Base-by-base conservation (phyloP, 37 sponge, comb jelly and placozoan species). In the Agelas oroides region DNA sequence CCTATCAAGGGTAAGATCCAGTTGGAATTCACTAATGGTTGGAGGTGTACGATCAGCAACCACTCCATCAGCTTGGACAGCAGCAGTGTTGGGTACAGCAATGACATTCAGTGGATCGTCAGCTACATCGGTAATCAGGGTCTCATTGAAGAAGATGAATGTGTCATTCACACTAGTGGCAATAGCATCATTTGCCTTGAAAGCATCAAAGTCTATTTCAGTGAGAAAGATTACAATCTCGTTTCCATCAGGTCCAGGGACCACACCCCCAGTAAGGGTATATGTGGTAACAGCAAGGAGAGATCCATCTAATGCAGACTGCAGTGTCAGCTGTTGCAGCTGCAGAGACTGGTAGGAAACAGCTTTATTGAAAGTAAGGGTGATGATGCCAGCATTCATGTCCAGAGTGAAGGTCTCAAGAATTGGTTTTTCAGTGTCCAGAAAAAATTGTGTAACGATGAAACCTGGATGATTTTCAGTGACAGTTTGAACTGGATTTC, bases 331-430 rank as follows among this genome's bases (percentile, higher is more conserved):
- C 13, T 64, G 62, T 8, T 40, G 41, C 24, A 81, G 76, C 20
- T 65, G 28, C 23, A 88, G 34, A 34, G 90, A 78, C 13, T 55
- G 15, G 28, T 84, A 68, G 1, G 77, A 38, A 0, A 97, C 97
- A 59, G 97, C 90, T 70, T 97, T 92, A 84, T 61, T 90, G 79
- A 97, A 97, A 18, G 87, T 82, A 17, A 97, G 74, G 28, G 63
- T 46, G 25, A 97, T 28, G 11, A 38, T n/a, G 0, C 94, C 97
- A 53, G 46, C 62, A 39, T 97, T 89, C 69, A 94, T 27, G 65
- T 97, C 95, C 18, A 97, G 71, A 32, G 85, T 80, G 70, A 59
- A 95, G 25, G 68, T 73, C 36, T 84, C 87, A 21, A 95, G 67
- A 23, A 74, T 70, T 41, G 96, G 96, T 12, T 79, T 65, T 12